Conservation (phyloP, 2,113 vertebrate species). For the Hepsetus odoe region DNA sequence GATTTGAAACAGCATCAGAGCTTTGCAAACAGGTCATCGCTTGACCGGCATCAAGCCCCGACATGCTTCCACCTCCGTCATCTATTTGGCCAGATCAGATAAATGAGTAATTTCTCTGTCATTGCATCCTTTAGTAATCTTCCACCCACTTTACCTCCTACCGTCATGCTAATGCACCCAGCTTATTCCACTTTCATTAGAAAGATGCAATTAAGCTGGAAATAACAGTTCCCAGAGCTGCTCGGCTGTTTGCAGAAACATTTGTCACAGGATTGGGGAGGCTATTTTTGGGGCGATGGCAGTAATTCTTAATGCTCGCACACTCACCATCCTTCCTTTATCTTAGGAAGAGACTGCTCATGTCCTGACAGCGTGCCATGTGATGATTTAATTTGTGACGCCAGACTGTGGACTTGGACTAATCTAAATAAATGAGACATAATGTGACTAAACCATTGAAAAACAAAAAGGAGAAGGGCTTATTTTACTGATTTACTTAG, state of each 20-base stretch:
- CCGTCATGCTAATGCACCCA: background rate
- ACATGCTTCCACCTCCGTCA: constrained; percentile 6
- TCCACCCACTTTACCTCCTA: background rate
- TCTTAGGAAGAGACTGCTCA: constrained; percentile 15
- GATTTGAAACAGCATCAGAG: background rate
- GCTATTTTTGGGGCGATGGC: constrained; percentile 16
- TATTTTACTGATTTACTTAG: background rate
- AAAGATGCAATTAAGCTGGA: background rate
- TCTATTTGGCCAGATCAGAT: constrained; percentile 19
- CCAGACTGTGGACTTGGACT: background rate
- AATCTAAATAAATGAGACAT: background rate
- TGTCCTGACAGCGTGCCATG: constrained; percentile 21
- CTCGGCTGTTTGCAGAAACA: constrained; percentile 10
- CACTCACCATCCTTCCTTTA: constrained; percentile 26
- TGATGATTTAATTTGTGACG: constrained; percentile 17
- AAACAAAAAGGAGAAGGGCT: background rate
- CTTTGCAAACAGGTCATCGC: background rate
- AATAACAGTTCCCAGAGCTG: constrained; percentile 40
- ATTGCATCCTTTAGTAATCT: background rate
- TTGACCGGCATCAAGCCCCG: background rate
- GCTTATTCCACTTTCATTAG: constrained; percentile 6
- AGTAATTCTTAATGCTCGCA: constrained; percentile 12
- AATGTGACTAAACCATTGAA: background rate
- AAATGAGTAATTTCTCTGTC: constrained; percentile 8
- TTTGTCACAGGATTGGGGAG: constrained; percentile 20